Evolutionary conservation across 2,888 invertebrate species (phyloP).

Genomic region (Lepidochrysops patricia): DNA sequence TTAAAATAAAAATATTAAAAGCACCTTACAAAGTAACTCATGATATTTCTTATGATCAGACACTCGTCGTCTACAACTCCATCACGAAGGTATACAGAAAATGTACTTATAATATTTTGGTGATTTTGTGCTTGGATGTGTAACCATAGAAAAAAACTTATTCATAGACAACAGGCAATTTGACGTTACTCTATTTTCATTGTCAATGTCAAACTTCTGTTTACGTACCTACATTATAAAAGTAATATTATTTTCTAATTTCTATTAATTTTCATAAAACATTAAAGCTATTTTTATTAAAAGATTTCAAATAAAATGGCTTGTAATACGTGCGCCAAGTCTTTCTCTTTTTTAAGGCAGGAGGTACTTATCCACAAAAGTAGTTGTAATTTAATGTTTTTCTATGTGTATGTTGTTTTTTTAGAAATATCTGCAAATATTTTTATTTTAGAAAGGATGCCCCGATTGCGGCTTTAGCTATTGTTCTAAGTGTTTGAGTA

Average conservation of each 20-base stretch:
- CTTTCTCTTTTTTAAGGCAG: constrained; percentile 81
- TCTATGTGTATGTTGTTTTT: neutral
- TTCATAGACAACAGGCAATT: too few species aligned
- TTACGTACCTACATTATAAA: too few species aligned
- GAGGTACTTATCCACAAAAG: constrained; percentile 68
- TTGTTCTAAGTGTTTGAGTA: constrained; percentile 86
- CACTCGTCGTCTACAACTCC: too few species aligned
- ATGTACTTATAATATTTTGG: too few species aligned
- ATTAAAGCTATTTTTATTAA: neutral
- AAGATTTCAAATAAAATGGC: constrained; percentile 69
- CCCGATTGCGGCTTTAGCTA: constrained; percentile 88
- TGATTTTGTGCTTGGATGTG: too few species aligned
- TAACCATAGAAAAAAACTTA: too few species aligned
- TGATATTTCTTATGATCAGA: too few species aligned
- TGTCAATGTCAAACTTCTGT: neutral
- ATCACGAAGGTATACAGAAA: too few species aligned
- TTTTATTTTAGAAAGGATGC: constrained; percentile 77
- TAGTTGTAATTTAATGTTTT: neutral
- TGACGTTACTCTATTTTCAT: too few species aligned
- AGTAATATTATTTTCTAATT: too few species aligned
- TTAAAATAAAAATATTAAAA: too few species aligned
- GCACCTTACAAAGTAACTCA: too few species aligned
- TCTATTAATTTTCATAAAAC: neutral
- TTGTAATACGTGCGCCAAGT: constrained; percentile 81
- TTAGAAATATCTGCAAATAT: neutral